Conservation (phyloP, 2,113 vertebrate genomes). For the Bagarius yarrelli region DNA sequence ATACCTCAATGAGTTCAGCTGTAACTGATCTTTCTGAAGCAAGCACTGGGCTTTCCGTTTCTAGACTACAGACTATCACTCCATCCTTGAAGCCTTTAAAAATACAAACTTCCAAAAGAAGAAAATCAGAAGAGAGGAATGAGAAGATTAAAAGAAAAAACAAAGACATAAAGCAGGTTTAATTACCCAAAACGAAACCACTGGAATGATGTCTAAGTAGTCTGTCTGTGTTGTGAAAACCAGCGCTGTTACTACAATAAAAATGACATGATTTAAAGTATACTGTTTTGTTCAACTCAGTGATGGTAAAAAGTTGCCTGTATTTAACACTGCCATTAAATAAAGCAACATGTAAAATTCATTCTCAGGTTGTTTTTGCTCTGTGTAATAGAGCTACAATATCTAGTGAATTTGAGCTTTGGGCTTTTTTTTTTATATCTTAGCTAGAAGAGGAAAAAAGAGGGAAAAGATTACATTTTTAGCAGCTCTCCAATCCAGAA, state of each 20-base stretch:
- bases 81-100: constrained; percentile 49
- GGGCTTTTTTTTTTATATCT: constrained; percentile 1
- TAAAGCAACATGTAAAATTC: constrained; percentile 38
- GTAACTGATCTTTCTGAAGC: constrained; percentile 27
- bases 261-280: constrained; percentile 30
- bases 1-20: neutral
- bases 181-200: neutral
- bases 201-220: constrained; percentile 22
- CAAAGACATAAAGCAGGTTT: neutral
- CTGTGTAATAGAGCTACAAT: neutral
- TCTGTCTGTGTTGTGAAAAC: constrained; percentile 19
- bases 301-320: constrained; percentile 25
- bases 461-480: constrained; percentile 65
- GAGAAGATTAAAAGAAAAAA: constrained; percentile 63
- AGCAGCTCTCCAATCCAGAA: constrained; percentile 38
- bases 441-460: constrained; percentile 38
- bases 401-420: constrained; percentile 25
- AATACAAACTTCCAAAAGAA: constrained; percentile 49
- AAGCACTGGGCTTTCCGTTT: neutral
- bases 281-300: constrained; percentile 31
- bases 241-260: constrained; percentile 33
- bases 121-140: constrained; percentile 54
- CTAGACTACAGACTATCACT: constrained; percentile 34
- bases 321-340: constrained; percentile 38
- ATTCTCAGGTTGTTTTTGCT: neutral